Evolutionary conservation across 2,888 invertebrate genomes (phyloP).

Genomic region (Pseudococcus jackbeardsleyi): DNA sequence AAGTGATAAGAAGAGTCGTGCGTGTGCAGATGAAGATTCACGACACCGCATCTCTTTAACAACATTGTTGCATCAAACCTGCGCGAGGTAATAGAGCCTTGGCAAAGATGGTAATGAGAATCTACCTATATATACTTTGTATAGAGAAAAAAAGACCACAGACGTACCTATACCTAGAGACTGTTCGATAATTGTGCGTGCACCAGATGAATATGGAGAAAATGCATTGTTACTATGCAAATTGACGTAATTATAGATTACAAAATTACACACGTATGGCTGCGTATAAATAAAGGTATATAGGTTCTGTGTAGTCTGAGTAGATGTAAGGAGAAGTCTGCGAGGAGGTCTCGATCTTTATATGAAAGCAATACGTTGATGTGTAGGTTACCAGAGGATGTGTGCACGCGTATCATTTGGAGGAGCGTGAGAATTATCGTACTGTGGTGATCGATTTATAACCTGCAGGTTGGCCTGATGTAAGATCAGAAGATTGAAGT

Average conservation of each 20-base stretch:
- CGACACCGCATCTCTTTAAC: conserved; percentile 9
- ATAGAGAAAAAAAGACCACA: neutral
- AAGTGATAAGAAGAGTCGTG: conserved; percentile 5
- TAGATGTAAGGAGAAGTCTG: neutral
- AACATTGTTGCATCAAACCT: conserved; percentile 27
- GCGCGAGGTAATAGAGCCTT: neutral
- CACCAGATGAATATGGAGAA: conserved; percentile 31
- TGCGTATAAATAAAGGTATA: neutral
- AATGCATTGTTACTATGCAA: conserved; percentile 52
- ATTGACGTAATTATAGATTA: conserved; percentile 49
- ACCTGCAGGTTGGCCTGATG: conserved; percentile 9
- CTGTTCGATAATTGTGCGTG: conserved; percentile 24
- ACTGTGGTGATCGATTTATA: neutral
- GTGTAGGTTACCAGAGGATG: neutral
- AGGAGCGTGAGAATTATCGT: conserved; percentile 28
- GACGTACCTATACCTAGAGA: neutral
- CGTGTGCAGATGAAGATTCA: conserved; percentile 6
- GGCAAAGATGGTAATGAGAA: neutral
- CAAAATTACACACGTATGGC: conserved; percentile 25
- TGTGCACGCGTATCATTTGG: conserved; percentile 10
- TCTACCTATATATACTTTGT: neutral
- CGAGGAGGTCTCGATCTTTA: neutral
- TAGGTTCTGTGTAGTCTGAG: neutral
- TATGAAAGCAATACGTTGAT: neutral
- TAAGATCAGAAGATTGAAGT: neutral